These are phyloP conservation scores for Apodemia duryi DNA, from an alignment of 2,888 invertebrate genomes.

Conservation along the genomic window DNA sequence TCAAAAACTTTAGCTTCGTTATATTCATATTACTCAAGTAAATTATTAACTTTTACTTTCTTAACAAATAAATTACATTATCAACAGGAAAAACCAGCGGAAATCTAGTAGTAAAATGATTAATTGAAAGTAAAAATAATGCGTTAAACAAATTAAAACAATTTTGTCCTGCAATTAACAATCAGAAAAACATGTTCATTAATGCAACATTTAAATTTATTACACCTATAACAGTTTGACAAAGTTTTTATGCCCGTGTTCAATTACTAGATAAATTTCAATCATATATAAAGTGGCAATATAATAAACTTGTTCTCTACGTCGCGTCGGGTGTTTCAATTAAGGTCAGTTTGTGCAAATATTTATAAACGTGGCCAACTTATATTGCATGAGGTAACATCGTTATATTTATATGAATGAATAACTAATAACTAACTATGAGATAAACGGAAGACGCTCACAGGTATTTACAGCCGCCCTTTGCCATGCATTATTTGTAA, in stretches of 20 bases:
- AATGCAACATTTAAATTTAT: too few relatives aligned
- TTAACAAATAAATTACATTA: too few relatives aligned
- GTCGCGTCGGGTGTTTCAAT: conserved; percentile 47
- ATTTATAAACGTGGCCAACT: conserved; percentile 25
- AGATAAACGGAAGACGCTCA: neutral
- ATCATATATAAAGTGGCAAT: conserved; percentile 17
- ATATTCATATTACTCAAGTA: too few relatives aligned
- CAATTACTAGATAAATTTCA: conserved; percentile 13
- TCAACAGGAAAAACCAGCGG: too few relatives aligned
- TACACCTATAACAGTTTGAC: neutral
- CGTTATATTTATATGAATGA: neutral
- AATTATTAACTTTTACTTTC: too few relatives aligned
- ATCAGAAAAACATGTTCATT: too few relatives aligned
- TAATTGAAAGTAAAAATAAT: too few relatives aligned
- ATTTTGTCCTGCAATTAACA: too few relatives aligned
- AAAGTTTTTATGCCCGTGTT: neutral
- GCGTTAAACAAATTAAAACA: too few relatives aligned
- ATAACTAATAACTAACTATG: neutral
- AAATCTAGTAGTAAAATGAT: too few relatives aligned
- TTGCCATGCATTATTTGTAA: too few relatives aligned
- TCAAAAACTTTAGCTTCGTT: too few relatives aligned
- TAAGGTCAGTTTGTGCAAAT: conserved; percentile 59
- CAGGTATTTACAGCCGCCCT: neutral
- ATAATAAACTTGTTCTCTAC: conserved; percentile 38
- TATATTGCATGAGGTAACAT: conserved; percentile 15